Base-by-base conservation (phyloP, 2,113 vertebrate genomes). In the Thalassarche chlororhynchos region DNA sequence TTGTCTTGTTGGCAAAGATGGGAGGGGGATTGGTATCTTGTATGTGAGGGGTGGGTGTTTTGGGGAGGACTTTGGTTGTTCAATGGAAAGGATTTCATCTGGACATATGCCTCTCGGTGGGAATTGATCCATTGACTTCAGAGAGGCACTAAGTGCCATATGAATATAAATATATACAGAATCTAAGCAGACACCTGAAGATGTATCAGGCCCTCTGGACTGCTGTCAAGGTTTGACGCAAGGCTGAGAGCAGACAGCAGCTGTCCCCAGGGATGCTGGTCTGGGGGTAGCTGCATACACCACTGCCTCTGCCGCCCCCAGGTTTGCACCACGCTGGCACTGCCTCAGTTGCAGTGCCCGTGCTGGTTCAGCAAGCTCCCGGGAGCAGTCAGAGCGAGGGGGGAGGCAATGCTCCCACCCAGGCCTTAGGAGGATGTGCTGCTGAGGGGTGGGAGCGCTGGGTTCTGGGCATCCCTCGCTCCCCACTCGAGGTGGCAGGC, bases 401-500 rank as follows among this genome's bases (percentile, higher is more conserved):
- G 4, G 46, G 29, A 32, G 46, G 46, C 26, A 6, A 20, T 47
- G 36, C 5, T 75, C 3, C 21, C 26, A 69, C 23, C 8, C 0
- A 2, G 9, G 7, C 28, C 24, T 14, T 51, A 25, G 34, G 23
- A 68, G 2, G 25, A 65, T 0, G 1, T 20, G 51, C 7, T 61
- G 18, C 15, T 46, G 21, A 3, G 47, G 36, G 10, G 8, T 54
- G 38, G 58, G 17, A 84, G 8, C 1, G 0, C 47, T 42, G 25
- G 14, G 28, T 60, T 25, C 34, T 32, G 17, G 44, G 21, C 19
- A 40, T 21, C 25, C 69, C 28, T 70, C 1, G 9, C 17, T 60
- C 38, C 28, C 6, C 0, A 1, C 5, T 16, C 2, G 1, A 38
- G 5, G 24, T 3, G 6, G 26, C 28, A 52, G 40, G 29, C 58